phyloP scores from a whole-genome alignment of 2,113 vertebrate genomes.

The Siniperca knerii region DNA sequence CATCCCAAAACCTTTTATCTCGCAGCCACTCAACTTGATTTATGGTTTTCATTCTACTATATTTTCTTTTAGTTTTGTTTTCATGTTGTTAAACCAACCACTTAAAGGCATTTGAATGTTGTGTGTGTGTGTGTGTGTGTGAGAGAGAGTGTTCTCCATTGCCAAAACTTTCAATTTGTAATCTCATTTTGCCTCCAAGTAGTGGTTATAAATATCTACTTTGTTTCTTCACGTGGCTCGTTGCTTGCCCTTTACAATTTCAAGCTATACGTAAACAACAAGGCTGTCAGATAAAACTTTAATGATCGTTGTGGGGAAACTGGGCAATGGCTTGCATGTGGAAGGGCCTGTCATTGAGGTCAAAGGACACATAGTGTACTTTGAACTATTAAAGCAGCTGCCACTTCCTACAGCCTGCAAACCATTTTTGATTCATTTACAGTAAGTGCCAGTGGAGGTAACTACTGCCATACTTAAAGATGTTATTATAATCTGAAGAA shows the following conservation, averaged over 20 bases:
- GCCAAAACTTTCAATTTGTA: constrained; percentile 65
- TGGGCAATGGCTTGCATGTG: constrained; percentile 41
- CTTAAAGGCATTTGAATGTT: constrained; percentile 46
- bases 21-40: constrained; percentile 63
- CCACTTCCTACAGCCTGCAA: constrained; percentile 14
- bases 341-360: constrained; percentile 42
- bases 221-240: constrained; percentile 42
- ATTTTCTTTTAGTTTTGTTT: constrained; percentile 59
- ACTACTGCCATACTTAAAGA: constrained; percentile 10
- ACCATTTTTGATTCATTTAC: constrained; percentile 24
- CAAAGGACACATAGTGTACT: constrained; percentile 54
- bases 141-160: constrained; percentile 15
- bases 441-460: constrained; percentile 16
- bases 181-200: constrained; percentile 48
- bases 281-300: constrained; percentile 50
- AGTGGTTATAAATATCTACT: constrained; percentile 34
- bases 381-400: constrained; percentile 42
- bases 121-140: background rate
- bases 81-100: constrained; percentile 52
- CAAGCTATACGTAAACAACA: constrained; percentile 51
- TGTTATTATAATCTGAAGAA: constrained; percentile 17
- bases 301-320: constrained; percentile 38
- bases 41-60: constrained; percentile 44
- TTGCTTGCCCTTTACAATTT: constrained; percentile 50
- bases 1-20: constrained; percentile 75